Percentiles rank a stretch among this genome's conserved stretches.
Evolutionary conservation across 2,797 vertebrate species (phyloP).

Genomic region (Onychomys arenicola): DNA sequence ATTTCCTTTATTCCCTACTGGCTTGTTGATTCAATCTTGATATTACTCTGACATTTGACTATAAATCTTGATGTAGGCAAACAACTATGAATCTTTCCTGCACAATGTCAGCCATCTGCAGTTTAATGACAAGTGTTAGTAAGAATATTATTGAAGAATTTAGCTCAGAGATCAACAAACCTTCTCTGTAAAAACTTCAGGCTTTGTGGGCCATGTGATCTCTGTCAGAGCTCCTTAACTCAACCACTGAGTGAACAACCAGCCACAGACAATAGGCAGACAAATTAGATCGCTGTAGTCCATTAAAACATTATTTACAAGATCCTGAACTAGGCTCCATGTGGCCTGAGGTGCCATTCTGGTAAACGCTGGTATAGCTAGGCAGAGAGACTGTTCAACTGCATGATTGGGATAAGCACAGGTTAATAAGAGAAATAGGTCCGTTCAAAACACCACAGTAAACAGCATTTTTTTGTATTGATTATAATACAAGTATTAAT

Average conservation of each 20-base stretch:
- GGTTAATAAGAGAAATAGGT: background rate
- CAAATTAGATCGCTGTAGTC: background rate
- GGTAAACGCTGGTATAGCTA: background rate
- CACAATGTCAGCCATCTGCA: background rate
- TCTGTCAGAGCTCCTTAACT: background rate
- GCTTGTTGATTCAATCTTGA: conserved; percentile 3
- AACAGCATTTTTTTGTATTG: background rate
- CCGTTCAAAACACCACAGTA: background rate
- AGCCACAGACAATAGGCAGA: background rate
- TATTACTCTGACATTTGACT: conserved; percentile 10
- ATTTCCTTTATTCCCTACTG: background rate
- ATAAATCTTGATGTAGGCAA: background rate
- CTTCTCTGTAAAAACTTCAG: conserved; percentile 26
- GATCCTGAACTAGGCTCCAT: background rate
- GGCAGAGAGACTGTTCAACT: background rate
- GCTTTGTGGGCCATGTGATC: conserved; percentile 1
- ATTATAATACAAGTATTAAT: no score
- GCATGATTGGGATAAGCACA: conserved; percentile 1
- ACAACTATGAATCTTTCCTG: background rate
- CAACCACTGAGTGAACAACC: background rate
- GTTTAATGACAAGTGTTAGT: conserved; percentile 10
- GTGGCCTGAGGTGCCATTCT: background rate
- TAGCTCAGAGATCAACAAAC: background rate
- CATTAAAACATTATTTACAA: conserved; percentile 50
- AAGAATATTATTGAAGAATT: conserved; percentile 1